Evolutionary conservation across 2,888 invertebrate species (phyloP), one percentile per base, ranked within the genome.

Genomic region (Harpagoxenus sublaevis): DNA sequence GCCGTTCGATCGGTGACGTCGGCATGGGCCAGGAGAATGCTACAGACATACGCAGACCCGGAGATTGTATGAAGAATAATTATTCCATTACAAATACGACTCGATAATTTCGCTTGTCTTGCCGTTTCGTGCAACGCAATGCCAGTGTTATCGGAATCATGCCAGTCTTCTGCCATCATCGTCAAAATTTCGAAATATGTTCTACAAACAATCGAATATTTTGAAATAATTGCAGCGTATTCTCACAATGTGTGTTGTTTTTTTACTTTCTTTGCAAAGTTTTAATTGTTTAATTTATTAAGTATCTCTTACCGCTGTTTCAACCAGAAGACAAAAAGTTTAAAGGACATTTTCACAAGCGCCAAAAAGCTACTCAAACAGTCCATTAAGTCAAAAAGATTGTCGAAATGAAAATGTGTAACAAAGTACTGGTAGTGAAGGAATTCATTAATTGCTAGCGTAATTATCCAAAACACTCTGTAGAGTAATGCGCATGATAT

Each of bases 391-490:
- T 79, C 31, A 3, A 45, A 15, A 18, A 87, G 23, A 48, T 79
- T 62, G 1, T 66, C 42, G 10, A 51, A 0, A 39, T 51, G 9
- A 4, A 62, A 66, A 62, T 83, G 79, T 31, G 2, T 39, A 15
- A 86, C 62, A 4, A 86, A 8, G 8, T 88, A 86, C 2, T 35
- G 31, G 10, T 81, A 89, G 18, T 88, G 89, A n/a, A 31, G 74
- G 12, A 15, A 45, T 28, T 84, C 73, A n/a, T 65, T 31, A 28
- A 75, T 42, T 12, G 8, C 12, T 42, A 73, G 6, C 1, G 48
- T 15, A 63, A 73, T 39, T 5, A 83, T 45, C 87, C 86, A 89
- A 57, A n/a, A 55, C 2, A 74, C 3, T 75, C 84, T 88, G n/a
- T 2, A 12, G 28, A 66, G 45, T 12, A 39, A 1, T 8, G 65